Conservation (phyloP, 2,113 vertebrate genomes). For the Ranitomeya variabilis region DNA sequence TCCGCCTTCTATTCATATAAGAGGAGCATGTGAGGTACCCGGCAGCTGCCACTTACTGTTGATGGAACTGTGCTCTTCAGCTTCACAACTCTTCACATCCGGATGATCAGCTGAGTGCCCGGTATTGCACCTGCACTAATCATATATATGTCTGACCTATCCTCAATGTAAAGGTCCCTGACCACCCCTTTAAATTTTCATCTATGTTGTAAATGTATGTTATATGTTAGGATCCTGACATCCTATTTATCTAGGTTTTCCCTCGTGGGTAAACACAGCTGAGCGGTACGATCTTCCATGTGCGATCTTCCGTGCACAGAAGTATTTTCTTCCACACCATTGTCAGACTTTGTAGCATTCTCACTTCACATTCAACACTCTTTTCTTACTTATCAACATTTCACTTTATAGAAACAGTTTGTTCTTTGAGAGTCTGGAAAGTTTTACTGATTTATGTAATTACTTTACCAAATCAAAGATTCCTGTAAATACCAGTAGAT, state of each 20-base stretch:
- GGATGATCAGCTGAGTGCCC: too few species aligned
- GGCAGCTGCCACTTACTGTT: too few species aligned
- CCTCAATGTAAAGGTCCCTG: too few species aligned
- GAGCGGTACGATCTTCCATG: background rate
- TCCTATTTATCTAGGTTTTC: constrained; percentile 3
- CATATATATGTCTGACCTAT: too few species aligned
- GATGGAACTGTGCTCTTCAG: too few species aligned
- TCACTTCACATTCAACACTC: background rate
- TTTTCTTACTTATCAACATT: background rate
- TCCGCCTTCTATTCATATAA: too few species aligned
- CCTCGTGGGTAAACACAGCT: constrained; percentile 2
- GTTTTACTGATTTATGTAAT: background rate
- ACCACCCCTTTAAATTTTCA: background rate
- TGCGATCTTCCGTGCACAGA: constrained; percentile 1
- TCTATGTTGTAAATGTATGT: background rate
- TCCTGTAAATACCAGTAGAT: background rate
- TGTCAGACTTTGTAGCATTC: constrained; percentile 7
- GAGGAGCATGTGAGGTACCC: too few species aligned
- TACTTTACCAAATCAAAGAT: background rate
- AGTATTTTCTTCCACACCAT: constrained; percentile 3
- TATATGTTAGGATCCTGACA: background rate
- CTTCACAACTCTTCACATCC: too few species aligned
- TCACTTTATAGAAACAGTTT: constrained; percentile 9
- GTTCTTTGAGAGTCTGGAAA: constrained; percentile 3
- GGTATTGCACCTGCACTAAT: too few species aligned